Evolutionary conservation across 2,797 vertebrate genomes (phyloP).

Genomic region (Xerus rutilus): DNA sequence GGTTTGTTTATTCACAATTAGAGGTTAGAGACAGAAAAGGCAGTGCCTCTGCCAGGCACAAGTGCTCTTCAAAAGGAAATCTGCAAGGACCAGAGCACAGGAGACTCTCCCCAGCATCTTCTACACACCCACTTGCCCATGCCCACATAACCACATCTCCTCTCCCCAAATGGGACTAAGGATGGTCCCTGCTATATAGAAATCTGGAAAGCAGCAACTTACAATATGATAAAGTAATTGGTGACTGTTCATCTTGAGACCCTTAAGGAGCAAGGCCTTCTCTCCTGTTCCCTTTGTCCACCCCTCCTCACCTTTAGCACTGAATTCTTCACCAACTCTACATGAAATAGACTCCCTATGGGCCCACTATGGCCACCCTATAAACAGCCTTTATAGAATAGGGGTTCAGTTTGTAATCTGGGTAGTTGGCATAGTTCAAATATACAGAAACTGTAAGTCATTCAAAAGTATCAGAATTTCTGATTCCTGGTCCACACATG

Average conservation of each 20-base stretch:
- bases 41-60: accelerated
- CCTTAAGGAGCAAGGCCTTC: not conserved
- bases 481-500: not conserved
- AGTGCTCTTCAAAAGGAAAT: not conserved
- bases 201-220: not conserved
- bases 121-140: not conserved
- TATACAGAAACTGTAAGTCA: not conserved
- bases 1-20: not conserved
- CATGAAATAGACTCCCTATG: not conserved
- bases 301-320: not conserved
- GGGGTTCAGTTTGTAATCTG: not conserved
- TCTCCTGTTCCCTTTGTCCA: not conserved
- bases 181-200: not conserved
- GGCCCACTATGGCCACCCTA: not conserved
- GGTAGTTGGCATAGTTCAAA: not conserved
- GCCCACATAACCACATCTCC: accelerated
- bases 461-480: not conserved
- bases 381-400: not conserved
- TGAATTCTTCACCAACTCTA: not conserved
- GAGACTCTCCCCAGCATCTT: not conserved
- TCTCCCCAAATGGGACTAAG: not conserved
- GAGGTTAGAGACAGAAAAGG: not conserved
- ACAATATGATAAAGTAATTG: not conserved
- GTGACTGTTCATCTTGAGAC: no score
- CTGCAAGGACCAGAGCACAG: no score